A percentile compares a stretch with the other conserved stretches of the same genome.
Conservation (phyloP, 2,797 vertebrate genomes). For the Lacerta bilineata region DNA sequence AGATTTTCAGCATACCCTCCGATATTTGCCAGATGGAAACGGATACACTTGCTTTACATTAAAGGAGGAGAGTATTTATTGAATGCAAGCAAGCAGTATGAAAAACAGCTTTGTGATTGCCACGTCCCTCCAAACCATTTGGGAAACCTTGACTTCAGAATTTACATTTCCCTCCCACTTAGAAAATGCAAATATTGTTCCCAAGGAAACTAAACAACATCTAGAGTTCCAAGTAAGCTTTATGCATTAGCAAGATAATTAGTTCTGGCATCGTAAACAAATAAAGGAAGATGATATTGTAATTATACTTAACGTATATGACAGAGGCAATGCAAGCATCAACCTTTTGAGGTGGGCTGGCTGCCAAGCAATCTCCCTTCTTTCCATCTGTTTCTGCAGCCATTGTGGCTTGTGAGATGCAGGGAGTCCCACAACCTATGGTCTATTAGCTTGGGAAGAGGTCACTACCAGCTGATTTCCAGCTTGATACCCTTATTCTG, state of each 20-base stretch:
- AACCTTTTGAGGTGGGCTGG: no score
- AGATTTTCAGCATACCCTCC: conserved; percentile 39
- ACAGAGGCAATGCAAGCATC: no score
- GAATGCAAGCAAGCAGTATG: neutral
- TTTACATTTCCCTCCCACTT: neutral
- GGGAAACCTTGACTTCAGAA: neutral
- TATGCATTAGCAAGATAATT: neutral
- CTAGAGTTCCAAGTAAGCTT: neutral
- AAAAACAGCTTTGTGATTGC: neutral
- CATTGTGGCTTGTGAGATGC: no score
- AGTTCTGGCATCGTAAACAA: neutral
- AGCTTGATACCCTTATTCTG: no score
- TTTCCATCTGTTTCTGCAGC: no score
- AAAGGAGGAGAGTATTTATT: conserved; percentile 25
- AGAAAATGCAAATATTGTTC: neutral
- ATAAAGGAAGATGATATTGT: neutral
- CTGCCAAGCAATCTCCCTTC: no score
- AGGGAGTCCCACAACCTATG: no score
- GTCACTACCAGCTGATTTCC: no score
- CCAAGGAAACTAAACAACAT: neutral
- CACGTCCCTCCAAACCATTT: neutral
- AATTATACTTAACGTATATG: neutral
- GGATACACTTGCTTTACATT: conserved; percentile 50
- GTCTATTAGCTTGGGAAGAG: no score
- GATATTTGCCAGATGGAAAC: conserved; percentile 49